phyloP scores from a whole-genome alignment of 2,797 vertebrate genomes.

The Poeciliopsis gracilis region DNA sequence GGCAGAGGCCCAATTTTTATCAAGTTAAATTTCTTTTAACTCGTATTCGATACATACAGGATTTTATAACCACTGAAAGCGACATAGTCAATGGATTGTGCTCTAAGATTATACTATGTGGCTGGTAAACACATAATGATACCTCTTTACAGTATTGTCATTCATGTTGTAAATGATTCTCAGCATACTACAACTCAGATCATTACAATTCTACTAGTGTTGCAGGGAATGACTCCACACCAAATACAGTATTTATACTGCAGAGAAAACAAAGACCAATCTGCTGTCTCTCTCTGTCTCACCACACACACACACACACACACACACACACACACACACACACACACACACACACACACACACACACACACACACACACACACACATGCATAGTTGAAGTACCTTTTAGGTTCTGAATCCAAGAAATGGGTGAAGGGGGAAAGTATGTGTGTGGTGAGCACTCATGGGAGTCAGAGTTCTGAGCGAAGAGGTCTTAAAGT shows the following conservation, averaged over 20 bases:
- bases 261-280: neutral
- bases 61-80: no score
- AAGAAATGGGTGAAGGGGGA: constrained; percentile 11
- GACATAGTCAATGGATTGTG: no score
- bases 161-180: neutral
- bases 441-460: constrained; percentile 1
- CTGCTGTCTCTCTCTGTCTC: no score
- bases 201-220: neutral
- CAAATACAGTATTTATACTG: neutral
- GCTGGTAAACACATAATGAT: no score
- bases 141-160: no score
- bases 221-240: neutral
- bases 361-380: neutral
- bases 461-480: constrained; percentile 43
- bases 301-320: neutral
- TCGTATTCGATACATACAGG: no score
- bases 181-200: neutral
- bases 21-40: no score
- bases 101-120: no score
- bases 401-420: constrained; percentile 12
- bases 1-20: no score
- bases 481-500: constrained; percentile 20
- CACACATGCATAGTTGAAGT: constrained; percentile 11
- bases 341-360: neutral
- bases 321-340: neutral